Conservation (phyloP, 1,140 invertebrate species). For the Cepaea nemoralis region DNA sequence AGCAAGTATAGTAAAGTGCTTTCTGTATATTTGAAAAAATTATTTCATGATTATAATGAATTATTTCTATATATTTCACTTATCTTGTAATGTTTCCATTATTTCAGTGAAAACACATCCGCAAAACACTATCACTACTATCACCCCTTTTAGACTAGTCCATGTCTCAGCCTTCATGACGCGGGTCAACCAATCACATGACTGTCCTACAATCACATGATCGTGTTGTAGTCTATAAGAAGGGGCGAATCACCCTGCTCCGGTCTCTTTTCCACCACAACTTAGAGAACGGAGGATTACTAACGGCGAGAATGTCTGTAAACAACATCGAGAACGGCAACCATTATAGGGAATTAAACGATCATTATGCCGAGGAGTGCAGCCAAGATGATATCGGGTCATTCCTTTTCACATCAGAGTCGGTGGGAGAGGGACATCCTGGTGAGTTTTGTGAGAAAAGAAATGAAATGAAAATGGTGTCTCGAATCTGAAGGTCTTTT, state of each 20-base stretch:
- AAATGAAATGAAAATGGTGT: not conserved
- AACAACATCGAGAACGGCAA: conserved; percentile 47
- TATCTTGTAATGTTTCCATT: too few species aligned
- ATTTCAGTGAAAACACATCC: too few species aligned
- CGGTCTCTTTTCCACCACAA: conserved; percentile 66
- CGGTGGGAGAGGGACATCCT: conserved; percentile 97
- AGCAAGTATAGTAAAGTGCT: too few species aligned
- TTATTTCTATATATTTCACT: too few species aligned
- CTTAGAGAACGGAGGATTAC: conserved; percentile 24
- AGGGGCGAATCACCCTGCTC: not conserved
- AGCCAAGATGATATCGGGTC: conserved; percentile 55
- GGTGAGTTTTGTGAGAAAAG: conserved; percentile 60
- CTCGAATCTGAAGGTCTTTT: not conserved
- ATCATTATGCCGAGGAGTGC: conserved; percentile 67
- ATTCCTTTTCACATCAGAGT: conserved; percentile 98
- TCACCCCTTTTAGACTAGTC: not conserved
- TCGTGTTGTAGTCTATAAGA: conserved; percentile 52
- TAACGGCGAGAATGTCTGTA: conserved; percentile 52
- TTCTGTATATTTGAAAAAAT: too few species aligned
- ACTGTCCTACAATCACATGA: conserved; percentile 51
- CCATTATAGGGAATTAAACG: conserved; percentile 66
- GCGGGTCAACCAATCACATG: conserved; percentile 41
- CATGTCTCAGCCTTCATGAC: not conserved
- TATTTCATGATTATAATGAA: too few species aligned
- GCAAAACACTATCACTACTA: too few species aligned